Base-by-base conservation (phyloP, 2,888 invertebrate genomes). In the Aquatica leii region DNA sequence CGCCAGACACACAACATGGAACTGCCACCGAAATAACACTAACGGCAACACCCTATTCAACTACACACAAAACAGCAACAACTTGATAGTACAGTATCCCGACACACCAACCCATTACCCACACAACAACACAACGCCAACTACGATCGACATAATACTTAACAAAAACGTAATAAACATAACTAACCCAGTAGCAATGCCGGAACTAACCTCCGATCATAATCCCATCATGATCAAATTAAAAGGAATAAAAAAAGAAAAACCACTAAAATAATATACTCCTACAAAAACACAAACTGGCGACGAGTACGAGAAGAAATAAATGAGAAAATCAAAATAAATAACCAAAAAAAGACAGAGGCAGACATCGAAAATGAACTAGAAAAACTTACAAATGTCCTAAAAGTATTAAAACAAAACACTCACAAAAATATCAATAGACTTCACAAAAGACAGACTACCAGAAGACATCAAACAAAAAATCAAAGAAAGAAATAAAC, bases 21-120 rank as follows among this genome's bases (percentile, higher is more conserved):
- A 56, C 15, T 56, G 31, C 43, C 34, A 46, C 2, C 21, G 62
- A 9, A 48, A 35, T 1, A 21, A 62, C n/a, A 58, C 56, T 20
- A 65, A 68, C 17, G 59, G 37, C 4, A 64, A 62, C 41, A 57
- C 64, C 3, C 40, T 61, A 43, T 59, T 64, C 35, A 18, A 17
- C 2, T 57, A 8, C 15, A 54, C 58, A 54, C 15, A 63, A 17
- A 62, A 62, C 41, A 43, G 40, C 14, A 51, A 15, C 5, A 48
- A 18, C 3, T 6, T 24, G 4, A 24, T 37, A 20, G 9, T 67
- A 0, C 8, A 46, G 35, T 20, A 50, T 14, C 58, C 65, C 0
- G 20, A 50, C 31, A 41, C 11, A 1, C 48, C 50, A n/a, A 66
- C 68, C 1, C 57, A 62, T 1, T 59, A 52, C 35, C 64, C 66